phyloP scores from a whole-genome alignment of 1,140 invertebrate genomes.

The Diorhabda sublineata region DNA sequence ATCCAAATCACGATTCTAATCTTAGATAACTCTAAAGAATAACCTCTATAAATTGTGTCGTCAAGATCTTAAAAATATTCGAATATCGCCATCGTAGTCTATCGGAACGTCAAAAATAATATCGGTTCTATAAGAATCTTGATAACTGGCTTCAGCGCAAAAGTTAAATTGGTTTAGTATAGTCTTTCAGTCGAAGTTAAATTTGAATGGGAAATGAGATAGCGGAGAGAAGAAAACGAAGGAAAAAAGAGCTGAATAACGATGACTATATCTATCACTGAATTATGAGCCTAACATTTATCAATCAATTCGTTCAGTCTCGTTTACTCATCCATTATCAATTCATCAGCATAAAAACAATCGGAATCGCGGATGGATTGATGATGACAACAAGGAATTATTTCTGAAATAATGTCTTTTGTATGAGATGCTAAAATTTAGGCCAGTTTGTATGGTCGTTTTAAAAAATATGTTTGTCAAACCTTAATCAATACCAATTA shows the following conservation, averaged over 20 bases:
- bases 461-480: no score
- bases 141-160: neutral
- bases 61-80: neutral
- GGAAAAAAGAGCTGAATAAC: neutral
- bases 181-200: conserved; percentile 2
- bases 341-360: conserved; percentile 1
- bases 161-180: conserved; percentile 3
- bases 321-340: neutral
- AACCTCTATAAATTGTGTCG: neutral
- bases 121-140: neutral
- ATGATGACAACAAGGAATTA: neutral
- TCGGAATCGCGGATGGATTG: neutral
- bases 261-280: conserved; percentile 2
- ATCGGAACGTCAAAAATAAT: neutral
- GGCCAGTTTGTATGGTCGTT: no score
- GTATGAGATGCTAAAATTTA: no score
- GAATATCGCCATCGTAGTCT: neutral
- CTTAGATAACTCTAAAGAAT: neutral
- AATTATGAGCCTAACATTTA: conserved; percentile 1
- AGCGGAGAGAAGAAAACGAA: neutral
- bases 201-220: conserved; percentile 2
- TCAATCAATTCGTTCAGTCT: neutral
- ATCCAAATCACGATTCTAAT: neutral
- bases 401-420: no score
- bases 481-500: no score